Conservation (phyloP, 2,113 vertebrate species). For the Fulica atra region DNA sequence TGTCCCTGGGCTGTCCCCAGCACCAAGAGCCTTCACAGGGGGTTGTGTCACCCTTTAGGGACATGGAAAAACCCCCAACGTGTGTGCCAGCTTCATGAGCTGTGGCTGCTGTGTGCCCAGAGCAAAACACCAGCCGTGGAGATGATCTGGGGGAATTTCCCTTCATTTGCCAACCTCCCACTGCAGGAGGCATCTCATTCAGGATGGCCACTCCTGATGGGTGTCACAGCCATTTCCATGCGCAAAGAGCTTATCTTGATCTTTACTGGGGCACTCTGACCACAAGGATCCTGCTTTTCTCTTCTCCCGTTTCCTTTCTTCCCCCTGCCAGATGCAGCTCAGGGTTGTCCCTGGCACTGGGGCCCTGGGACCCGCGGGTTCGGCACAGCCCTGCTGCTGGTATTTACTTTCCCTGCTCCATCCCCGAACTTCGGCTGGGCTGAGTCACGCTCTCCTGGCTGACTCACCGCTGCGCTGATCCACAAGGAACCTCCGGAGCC, state of each 20-base stretch:
- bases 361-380: accelerated
- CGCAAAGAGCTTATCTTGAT: neutral
- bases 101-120: neutral
- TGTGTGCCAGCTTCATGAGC: accelerated
- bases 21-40: neutral
- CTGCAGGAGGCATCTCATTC: neutral
- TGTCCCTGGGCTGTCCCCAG: neutral
- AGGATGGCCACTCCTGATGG: accelerated
- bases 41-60: neutral
- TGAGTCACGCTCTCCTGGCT: neutral
- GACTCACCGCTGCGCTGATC: accelerated
- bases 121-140: neutral
- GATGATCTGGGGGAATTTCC: neutral
- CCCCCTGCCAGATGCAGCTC: neutral
- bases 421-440: accelerated
- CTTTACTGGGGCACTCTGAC: neutral
- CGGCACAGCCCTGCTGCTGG: accelerated
- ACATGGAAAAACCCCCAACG: neutral
- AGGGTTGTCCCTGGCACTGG: neutral
- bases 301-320: neutral
- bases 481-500: neutral
- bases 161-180: neutral
- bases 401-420: neutral
- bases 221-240: neutral
- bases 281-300: neutral